Conservation (phyloP, 2,797 vertebrate species). For the Amblyraja radiata region DNA sequence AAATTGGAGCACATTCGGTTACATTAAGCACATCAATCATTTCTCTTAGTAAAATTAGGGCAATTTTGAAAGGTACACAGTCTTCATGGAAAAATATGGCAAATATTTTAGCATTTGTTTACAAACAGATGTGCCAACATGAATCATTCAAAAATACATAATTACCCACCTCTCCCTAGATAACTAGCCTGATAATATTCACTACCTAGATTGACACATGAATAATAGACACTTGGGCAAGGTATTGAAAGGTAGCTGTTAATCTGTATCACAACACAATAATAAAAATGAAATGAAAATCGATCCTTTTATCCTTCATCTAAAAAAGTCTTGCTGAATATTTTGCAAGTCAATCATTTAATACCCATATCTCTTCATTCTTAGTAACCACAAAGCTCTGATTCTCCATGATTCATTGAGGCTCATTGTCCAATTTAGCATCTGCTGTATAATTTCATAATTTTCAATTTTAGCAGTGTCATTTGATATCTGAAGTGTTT, state of each 20-base stretch:
- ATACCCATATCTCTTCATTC: too few relatives aligned
- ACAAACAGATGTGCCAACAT: slow-evolving; percentile 1
- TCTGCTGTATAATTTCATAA: neutral
- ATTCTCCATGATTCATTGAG: neutral
- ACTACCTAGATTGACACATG: neutral
- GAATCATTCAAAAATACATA: neutral
- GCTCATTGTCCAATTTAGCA: neutral
- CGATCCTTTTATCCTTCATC: neutral
- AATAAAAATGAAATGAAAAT: neutral
- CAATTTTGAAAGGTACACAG: neutral
- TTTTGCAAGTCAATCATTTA: neutral
- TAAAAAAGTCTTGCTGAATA: neutral
- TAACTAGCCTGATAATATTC: neutral
- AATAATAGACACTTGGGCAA: neutral
- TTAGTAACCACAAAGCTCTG: too few relatives aligned
- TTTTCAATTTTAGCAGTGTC: too few relatives aligned
- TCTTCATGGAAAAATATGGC: neutral
- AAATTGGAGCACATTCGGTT: neutral
- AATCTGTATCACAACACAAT: too few relatives aligned
- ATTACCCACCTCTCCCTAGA: neutral
- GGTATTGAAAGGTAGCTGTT: neutral
- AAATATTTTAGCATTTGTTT: slow-evolving; percentile 20
- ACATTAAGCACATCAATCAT: slow-evolving; percentile 6
- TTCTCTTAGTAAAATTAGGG: slow-evolving; percentile 3
- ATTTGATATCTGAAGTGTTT: neutral